Evolutionary conservation across 2,888 invertebrate genomes (phyloP).

Genomic region (Onthophagus sagittarius): DNA sequence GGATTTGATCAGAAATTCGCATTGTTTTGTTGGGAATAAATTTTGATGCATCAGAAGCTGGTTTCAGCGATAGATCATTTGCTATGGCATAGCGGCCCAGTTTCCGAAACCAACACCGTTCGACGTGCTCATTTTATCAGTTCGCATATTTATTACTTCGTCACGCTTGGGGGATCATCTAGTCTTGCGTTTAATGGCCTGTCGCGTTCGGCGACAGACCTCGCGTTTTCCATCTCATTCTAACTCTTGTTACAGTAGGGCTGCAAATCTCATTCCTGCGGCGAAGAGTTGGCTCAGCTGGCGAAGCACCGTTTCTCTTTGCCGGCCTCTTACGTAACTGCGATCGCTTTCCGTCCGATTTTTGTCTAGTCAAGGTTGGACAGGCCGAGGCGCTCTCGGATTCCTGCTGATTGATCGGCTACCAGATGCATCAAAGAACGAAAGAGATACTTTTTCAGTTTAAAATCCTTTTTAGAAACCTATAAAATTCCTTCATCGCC

Average conservation of each 20-base stretch:
- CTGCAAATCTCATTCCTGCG: not conserved
- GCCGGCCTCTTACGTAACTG: conserved; percentile 28
- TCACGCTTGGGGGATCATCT: conserved; percentile 30
- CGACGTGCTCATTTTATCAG: conserved; percentile 13
- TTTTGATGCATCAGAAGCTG: not conserved
- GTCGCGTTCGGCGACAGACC: conserved; percentile 12
- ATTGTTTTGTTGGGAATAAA: too few relatives aligned
- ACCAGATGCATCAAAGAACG: not conserved
- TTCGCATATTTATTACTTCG: conserved; percentile 24
- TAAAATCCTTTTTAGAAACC: not conserved
- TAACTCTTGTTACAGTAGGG: not conserved
- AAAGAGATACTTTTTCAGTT: not conserved
- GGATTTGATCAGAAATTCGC: not conserved
- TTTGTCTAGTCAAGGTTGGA: conserved; percentile 30
- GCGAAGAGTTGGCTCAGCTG: conserved; percentile 16
- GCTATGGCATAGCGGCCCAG: not conserved
- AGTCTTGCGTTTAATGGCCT: conserved; percentile 24
- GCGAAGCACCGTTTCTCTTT: conserved; percentile 26
- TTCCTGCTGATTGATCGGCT: not conserved
- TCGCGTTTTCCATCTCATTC: conserved; percentile 11
- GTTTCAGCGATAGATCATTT: not conserved
- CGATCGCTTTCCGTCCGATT: conserved; percentile 32
- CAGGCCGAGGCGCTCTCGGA: not conserved
- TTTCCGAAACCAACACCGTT: conserved; percentile 11
- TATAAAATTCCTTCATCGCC: not conserved